Conservation (phyloP, 2,113 vertebrate species). For the Eublepharis macularius region DNA sequence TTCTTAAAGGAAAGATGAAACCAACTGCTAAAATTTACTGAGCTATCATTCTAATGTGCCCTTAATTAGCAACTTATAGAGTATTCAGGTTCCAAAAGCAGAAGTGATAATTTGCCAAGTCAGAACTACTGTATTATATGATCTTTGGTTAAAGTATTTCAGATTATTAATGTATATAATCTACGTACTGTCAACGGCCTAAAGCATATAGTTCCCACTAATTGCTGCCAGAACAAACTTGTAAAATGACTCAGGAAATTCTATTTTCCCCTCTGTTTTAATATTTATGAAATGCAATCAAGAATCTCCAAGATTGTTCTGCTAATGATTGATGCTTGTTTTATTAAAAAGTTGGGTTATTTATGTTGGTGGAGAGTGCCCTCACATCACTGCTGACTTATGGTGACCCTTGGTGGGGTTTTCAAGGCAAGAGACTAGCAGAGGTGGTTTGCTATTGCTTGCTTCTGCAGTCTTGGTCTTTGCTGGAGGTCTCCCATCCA, state of each 20-base stretch:
- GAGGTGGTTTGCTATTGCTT: too few relatives aligned
- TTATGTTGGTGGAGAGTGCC: too few relatives aligned
- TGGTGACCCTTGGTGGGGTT: too few relatives aligned
- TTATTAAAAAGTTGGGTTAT: conserved; percentile 18
- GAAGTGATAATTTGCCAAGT: conserved; percentile 50
- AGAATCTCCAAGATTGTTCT: not conserved
- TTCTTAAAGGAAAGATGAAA: conserved; percentile 70
- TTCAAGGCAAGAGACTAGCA: too few relatives aligned
- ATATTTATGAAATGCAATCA: conserved; percentile 8
- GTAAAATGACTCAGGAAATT: conserved; percentile 37
- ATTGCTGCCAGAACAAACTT: conserved; percentile 38
- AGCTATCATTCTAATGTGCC: conserved; percentile 51
- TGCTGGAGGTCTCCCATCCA: too few relatives aligned
- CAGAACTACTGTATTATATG: conserved; percentile 56
- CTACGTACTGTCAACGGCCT: conserved; percentile 41
- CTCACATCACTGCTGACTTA: too few relatives aligned
- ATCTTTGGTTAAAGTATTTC: conserved; percentile 51
- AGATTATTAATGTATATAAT: conserved; percentile 56
- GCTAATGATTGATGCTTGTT: not conserved
- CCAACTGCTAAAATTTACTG: conserved; percentile 66
- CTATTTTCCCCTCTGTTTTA: conserved; percentile 15
- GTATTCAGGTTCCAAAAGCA: conserved; percentile 46
- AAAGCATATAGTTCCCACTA: conserved; percentile 38
- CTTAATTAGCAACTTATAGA: conserved; percentile 67
- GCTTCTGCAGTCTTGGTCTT: too few relatives aligned